phyloP scores from a whole-genome alignment of 2,113 vertebrate species.

The Ariopsis seemanni region DNA sequence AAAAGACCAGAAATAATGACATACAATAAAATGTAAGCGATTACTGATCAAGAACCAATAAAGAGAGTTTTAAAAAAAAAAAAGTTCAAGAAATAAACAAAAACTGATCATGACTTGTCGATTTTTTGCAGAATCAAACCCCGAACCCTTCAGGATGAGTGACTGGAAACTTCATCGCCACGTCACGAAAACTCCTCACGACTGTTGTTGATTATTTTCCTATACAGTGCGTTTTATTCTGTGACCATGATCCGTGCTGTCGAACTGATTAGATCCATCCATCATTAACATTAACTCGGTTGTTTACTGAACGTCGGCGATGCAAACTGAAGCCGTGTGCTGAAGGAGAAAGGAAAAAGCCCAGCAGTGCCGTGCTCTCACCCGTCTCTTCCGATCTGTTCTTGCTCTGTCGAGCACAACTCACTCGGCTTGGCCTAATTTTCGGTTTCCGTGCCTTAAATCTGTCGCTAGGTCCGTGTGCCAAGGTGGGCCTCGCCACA shows the following conservation, averaged over 20 bases:
- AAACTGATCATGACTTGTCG: no score
- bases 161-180: not conserved
- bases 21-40: not conserved
- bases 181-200: not conserved
- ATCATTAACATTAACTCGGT: slow-evolving; percentile 27
- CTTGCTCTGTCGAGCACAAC: slow-evolving; percentile 30
- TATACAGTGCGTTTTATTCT: no score
- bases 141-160: no score
- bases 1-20: no score
- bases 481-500: slow-evolving; percentile 37
- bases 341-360: not conserved
- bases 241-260: no score
- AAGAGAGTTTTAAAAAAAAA: no score
- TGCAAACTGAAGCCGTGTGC: not conserved
- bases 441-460: slow-evolving; percentile 34
- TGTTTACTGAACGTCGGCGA: slow-evolving; percentile 24
- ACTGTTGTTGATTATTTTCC: not conserved
- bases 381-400: slow-evolving; percentile 30
- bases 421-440: slow-evolving; percentile 43
- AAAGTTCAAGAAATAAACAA: no score
- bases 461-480: slow-evolving; percentile 39
- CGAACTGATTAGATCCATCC: not conserved
- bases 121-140: no score
- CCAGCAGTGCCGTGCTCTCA: slow-evolving; percentile 2
- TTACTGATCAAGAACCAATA: no score